Evolutionary conservation across 1,140 invertebrate species (phyloP).

Genomic region (Drosophila nebulosa): DNA sequence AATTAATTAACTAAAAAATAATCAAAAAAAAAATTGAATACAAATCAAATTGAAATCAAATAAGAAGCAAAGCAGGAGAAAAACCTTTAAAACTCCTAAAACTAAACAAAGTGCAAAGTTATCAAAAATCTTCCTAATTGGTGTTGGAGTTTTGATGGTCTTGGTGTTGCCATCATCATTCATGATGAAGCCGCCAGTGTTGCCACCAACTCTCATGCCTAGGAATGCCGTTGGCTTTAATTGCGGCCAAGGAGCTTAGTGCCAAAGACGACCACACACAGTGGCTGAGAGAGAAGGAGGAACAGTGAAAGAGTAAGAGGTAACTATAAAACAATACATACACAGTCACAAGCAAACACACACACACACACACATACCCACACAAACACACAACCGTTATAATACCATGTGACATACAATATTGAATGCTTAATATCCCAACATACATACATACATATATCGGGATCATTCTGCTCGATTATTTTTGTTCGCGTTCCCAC

Average conservation of each 20-base stretch:
- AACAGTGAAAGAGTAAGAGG: neutral
- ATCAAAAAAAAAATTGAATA: neutral
- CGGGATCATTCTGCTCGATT: too few species aligned
- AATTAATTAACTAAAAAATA: neutral
- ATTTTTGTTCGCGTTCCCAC: too few species aligned
- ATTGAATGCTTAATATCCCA: too few species aligned
- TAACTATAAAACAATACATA: neutral
- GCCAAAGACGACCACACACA: neutral
- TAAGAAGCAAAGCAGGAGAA: neutral
- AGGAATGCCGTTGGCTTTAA: constrained; percentile 47
- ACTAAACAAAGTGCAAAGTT: neutral
- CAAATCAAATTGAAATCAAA: neutral
- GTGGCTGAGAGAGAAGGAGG: neutral
- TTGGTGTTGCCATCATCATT: constrained; percentile 25
- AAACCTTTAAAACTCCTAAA: neutral
- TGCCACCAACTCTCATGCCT: constrained; percentile 16
- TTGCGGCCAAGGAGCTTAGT: constrained; percentile 13
- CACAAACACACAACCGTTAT: too few species aligned
- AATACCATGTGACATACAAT: too few species aligned
- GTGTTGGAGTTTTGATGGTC: constrained; percentile 3
- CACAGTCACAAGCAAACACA: neutral
- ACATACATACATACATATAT: too few species aligned
- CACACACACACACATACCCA: neutral
- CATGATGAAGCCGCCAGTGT: constrained; percentile 26
- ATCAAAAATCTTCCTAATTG: neutral